A percentile compares a stretch with the other conserved stretches of the same genome.
These are phyloP conservation scores for Micromussa lordhowensis DNA, from an alignment of 92 coral and sea anemone genomes.

Conservation along the genomic window DNA sequence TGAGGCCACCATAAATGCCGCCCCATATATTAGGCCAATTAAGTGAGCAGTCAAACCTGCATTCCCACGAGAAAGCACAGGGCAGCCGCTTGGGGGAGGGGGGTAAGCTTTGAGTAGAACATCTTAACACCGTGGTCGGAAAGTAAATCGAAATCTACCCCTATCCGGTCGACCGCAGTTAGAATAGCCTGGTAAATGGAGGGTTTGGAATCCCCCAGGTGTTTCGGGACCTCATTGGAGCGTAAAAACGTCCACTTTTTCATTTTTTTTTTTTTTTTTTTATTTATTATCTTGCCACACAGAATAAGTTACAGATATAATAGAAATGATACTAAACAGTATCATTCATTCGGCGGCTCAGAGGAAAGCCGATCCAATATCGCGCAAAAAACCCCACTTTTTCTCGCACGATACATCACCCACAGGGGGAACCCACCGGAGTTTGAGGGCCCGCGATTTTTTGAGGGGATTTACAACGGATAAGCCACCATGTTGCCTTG, in stretches of 20 bases:
- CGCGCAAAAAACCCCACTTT: constrained; percentile 41
- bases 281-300: too few species aligned
- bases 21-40: background rate
- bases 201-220: background rate
- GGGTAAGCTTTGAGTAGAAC: constrained; percentile 1
- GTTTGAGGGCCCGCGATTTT: constrained; percentile 5
- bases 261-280: too few species aligned
- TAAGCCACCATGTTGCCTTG: background rate
- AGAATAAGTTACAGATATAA: too few species aligned
- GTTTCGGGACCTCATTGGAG: background rate
- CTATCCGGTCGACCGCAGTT: background rate
- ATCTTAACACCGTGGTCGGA: constrained; percentile 9
- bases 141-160: background rate
- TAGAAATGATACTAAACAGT: too few species aligned
- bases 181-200: background rate
- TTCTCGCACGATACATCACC: background rate
- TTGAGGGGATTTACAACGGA: constrained; percentile 3
- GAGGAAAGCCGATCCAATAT: constrained; percentile 29
- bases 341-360: background rate
- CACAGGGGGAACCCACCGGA: constrained; percentile 22
- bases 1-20: background rate
- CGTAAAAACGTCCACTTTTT: background rate
- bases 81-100: background rate
- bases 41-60: background rate
- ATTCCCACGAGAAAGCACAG: background rate